A percentile compares a stretch with the other conserved stretches of the same genome.
phyloP scores from a whole-genome alignment of 53 echinoderm and acorn worm species.

The Arbacia lixula region DNA sequence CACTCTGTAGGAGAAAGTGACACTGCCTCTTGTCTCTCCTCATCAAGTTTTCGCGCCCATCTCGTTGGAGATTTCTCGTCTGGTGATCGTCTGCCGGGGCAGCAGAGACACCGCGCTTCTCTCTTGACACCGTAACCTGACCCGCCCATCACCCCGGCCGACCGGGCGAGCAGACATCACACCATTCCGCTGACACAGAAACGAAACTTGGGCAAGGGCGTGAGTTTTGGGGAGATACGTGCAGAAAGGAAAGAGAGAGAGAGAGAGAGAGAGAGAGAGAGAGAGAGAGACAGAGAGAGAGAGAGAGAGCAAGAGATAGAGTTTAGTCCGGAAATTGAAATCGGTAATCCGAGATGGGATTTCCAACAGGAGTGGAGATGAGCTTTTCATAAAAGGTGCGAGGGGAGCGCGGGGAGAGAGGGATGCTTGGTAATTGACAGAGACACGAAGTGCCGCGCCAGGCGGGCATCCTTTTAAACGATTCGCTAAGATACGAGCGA shows the following conservation, averaged over 20 bases:
- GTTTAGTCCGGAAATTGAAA: conserved; percentile 31
- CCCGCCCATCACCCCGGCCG: conserved; percentile 9
- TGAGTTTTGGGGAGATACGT: conserved; percentile 7
- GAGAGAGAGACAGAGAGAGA: no score
- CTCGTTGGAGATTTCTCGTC: conserved; percentile 36
- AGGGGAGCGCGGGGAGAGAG: conserved; percentile 19
- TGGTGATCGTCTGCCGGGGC: no score
- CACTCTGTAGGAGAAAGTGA: conserved; percentile 5
- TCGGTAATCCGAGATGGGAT: conserved; percentile 49
- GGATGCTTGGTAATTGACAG: conserved; percentile 21
- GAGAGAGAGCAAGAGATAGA: no score
- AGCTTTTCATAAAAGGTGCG: conserved; percentile 47
- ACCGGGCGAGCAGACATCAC: conserved; percentile 30
- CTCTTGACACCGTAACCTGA: conserved; percentile 49
- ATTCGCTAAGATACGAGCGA: not conserved
- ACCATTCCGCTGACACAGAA: not conserved
- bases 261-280: no score
- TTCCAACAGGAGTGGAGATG: conserved; percentile 37
- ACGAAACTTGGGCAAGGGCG: no score
- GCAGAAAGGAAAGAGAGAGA: not conserved
- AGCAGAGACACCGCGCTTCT: conserved; percentile 6
- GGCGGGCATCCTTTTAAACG: not conserved
- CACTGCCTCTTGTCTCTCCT: conserved; percentile 18
- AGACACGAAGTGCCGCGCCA: not conserved
- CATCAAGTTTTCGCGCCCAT: conserved; percentile 39